Conservation (phyloP, 2,888 invertebrate species). For the Isoperla grammatica region DNA sequence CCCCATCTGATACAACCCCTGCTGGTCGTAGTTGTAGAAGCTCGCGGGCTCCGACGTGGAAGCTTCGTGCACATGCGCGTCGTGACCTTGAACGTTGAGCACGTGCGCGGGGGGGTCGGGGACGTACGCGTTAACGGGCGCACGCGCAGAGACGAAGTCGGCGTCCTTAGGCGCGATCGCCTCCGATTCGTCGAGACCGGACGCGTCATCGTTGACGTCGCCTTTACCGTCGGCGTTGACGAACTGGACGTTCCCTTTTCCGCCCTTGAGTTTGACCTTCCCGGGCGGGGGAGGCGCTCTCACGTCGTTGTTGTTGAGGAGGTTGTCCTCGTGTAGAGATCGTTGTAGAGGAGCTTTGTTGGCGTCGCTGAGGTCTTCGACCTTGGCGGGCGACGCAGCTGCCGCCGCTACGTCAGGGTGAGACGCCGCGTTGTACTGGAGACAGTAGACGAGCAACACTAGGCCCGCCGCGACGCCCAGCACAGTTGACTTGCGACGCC, state of each 20-base stretch:
- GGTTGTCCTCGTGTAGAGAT: constrained; percentile 16
- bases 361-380: background rate
- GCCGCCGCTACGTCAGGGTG: constrained; percentile 14
- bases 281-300: background rate
- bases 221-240: constrained; percentile 19
- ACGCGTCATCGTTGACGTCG: constrained; percentile 19
- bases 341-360: constrained; percentile 17
- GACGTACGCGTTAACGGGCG: background rate
- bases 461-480: constrained; percentile 42
- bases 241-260: constrained; percentile 28
- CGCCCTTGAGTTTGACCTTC: background rate
- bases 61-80: background rate
- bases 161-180: constrained; percentile 9
- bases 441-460: constrained; percentile 44
- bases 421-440: constrained; percentile 42
- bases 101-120: background rate
- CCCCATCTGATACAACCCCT: constrained; percentile 40
- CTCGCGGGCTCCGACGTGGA: constrained; percentile 3
- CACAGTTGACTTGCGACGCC: constrained; percentile 48
- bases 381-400: constrained; percentile 2
- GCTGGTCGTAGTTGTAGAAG: constrained; percentile 26
- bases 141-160: background rate
- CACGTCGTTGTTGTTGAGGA: constrained; percentile 1
- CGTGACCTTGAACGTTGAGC: background rate
- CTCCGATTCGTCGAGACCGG: constrained; percentile 24